Base-by-base conservation (phyloP, 2,113 vertebrate genomes). In the Burhinus bistriatus region DNA sequence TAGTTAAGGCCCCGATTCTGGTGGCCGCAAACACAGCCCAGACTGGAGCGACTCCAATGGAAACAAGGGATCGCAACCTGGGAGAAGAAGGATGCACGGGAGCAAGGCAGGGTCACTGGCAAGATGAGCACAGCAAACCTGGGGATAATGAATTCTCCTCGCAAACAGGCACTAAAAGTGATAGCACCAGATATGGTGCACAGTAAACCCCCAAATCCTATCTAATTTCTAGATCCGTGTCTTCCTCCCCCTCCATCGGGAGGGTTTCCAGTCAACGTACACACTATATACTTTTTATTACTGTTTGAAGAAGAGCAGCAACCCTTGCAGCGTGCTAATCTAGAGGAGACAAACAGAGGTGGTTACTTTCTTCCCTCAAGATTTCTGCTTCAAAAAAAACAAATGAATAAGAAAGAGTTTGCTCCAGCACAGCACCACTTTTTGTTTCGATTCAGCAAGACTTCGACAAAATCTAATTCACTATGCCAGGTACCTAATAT, bases 361-460 rank as follows among this genome's bases (percentile, higher is more conserved):
- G 77, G 88, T 44, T 93, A 94, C 87, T 96, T 94, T 93, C 54
- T 71, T 75, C 34, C 42, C 59, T 91, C 66, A 85, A 89, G 65
- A 92, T 82, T 87, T 70, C 78, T 93, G 84, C 84, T 92, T 94
- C 4, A 2, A 58, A 83, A 80, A 87, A 87, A 40, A 10, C n/a
- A 73, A 81, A 81, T 19, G 72, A 92, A n/a, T 47, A 85, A 76
- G 77, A 89, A 97, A 64, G 84, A 92, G 81, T 80, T 83, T 89
- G 76, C 17, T 92, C 87, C 64, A 29, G 69, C 87, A 97, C 52
- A 93, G 51, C 51, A 58, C 44, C 68, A 82, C 95, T 97, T 97
- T 96, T 97, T 96, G 94, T 96, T 96, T 78, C 83, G 3, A 96
- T 97, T 78, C 94, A 98, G 85, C 65, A 93, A 94, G 88, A 83